Base-by-base conservation (phyloP, 1,140 invertebrate species). In the Lasaia peninsularis region DNA sequence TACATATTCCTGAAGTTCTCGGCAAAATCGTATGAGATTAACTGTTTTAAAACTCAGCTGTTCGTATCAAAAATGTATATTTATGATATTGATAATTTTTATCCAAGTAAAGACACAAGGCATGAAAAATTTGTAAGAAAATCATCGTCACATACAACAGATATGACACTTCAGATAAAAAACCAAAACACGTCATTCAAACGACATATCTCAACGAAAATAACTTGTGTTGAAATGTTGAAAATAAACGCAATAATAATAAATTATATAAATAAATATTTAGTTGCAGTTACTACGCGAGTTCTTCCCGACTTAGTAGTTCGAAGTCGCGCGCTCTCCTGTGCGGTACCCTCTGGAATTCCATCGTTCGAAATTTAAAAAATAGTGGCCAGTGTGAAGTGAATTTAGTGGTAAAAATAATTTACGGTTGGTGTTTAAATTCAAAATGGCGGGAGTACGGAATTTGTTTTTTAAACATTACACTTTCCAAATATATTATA, bases 231-330 rank as follows among this genome's bases (percentile, higher is more conserved):
- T 56, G 59, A 77, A 71, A 75, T 70, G 61, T 68, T 52, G 63
- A 65, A 70, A 75, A 73, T 78, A 69, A 70, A 68, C 65, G 69
- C 78, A 77, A 81, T 77, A 77, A 75, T 76, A 75, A 69, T 78
- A 68, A 74, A 72, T 76, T 80, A 74, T 75, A 74, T 75, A 75
- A 75, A 77, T 81, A 81, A 78, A 70, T 68, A 67, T 44, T 70
- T 69, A 67, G 65, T 68, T 73, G 65, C 63, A 74, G 69, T 75
- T 71, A 67, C 69, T 56, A 69, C 70, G 66, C 62, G 62, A 31
- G 32, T 59, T 12, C 52, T 21, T 40, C 33, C 35, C 56, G 54
- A 50, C 60, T 56, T 68, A 53, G 67, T 82, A 84, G 80, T 84
- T 70, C 58, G 16, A 48, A 60, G 57, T 60, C 61, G 75, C 73